Conservation (phyloP, 2,113 vertebrate species). For the Sorex fumeus region DNA sequence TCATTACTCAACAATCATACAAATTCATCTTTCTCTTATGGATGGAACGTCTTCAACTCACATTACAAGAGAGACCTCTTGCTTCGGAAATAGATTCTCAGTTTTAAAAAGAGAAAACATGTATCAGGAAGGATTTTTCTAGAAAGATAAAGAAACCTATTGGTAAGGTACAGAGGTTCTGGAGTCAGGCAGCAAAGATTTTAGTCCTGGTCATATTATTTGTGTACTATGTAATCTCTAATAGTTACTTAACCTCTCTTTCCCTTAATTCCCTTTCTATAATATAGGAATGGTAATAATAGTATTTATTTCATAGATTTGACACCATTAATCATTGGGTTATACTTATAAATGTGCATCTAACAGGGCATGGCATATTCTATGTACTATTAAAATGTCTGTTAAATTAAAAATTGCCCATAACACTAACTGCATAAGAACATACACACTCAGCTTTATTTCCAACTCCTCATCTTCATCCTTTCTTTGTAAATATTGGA, state of each 20-base stretch:
- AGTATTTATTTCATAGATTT: background rate
- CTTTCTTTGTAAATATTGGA: background rate
- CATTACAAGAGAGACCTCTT: background rate
- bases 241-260: background rate
- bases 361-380: background rate
- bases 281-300: background rate
- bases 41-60: background rate
- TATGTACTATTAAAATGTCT: conserved; percentile 10
- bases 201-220: background rate
- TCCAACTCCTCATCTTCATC: background rate
- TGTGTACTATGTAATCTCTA: background rate
- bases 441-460: background rate
- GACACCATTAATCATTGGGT: background rate
- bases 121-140: background rate
- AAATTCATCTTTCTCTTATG: background rate
- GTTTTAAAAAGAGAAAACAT: background rate
- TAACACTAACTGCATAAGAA: background rate
- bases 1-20: background rate
- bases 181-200: background rate
- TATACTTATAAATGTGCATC: background rate
- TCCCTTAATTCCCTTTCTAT: background rate
- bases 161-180: background rate
- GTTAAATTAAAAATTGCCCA: background rate
- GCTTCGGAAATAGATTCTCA: background rate
- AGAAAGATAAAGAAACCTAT: background rate